Evolutionary conservation across 2,888 invertebrate genomes (phyloP), one percentile per base, ranked within the genome.

Genomic region (Lasioglossum marginatum): DNA sequence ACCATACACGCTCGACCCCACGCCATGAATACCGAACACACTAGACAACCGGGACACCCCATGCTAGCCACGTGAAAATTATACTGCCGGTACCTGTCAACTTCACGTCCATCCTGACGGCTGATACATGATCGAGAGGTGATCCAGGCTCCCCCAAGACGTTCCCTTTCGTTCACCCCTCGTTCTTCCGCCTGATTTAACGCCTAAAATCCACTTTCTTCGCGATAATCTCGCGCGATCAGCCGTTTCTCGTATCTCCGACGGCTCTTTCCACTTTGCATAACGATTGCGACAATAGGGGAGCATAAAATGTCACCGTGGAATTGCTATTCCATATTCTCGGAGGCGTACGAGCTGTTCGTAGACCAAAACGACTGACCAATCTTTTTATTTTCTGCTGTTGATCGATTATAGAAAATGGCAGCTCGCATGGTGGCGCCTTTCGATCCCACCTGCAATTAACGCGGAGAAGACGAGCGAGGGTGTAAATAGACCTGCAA

Each of bases 31-130:
- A 63, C 63, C 37, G 76, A 68, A 48, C 48, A 40, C 78, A 23
- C 43, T 48, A 43, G 82, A 52, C 78, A 73, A 72, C 75, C 74
- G 60, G 74, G 57, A 52, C 77, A 76, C 60, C 40, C 66, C 12
- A 37, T 66, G 70, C 76, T 75, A 43, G 57, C 78, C n/a, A 45
- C 79, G 77, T 75, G 90, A 89, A 88, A 86, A 88, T 90, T 90
- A 88, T 86, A 85, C 78, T 82, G 78, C 78, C 83, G 52, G 40
- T 10, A 43, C 34, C 72, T 78, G 79, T 87, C 83, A 78, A 74
- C 74, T 70, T 48, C 45, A 27, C 71, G 37, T 72, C 78, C 52
- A 19, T 23, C 43, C 2, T 23, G 72, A 74, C 72, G 77, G 27
- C 37, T 63, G 70, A 48, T 74, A 77, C 66, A 14, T 52, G 78